Percentiles rank a stretch among this genome's conserved stretches.
Evolutionary conservation across 2,888 invertebrate genomes (phyloP).

Genomic region (Lacanobia wlatinum): DNA sequence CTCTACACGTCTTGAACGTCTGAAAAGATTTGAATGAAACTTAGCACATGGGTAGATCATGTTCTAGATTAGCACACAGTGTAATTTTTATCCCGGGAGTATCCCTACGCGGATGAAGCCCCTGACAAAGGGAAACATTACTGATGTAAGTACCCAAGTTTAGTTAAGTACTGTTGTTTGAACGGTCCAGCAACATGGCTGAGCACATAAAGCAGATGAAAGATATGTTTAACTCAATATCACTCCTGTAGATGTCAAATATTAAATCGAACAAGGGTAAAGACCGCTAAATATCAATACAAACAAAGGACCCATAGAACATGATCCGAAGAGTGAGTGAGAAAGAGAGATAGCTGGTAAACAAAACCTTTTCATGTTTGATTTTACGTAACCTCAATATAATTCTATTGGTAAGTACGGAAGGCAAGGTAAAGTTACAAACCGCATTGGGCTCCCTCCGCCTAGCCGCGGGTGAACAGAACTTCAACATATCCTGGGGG

Average conservation of each 20-base stretch:
- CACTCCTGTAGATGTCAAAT: conserved; percentile 14
- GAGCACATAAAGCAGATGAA: not conserved
- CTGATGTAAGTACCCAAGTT: too few species aligned
- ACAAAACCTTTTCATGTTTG: conserved; percentile 44
- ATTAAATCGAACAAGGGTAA: conserved; percentile 13
- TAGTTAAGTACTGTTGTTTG: not conserved
- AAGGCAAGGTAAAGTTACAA: conserved; percentile 69
- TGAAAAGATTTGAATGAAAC: not conserved
- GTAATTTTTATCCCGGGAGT: too few species aligned
- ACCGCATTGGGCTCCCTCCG: conserved; percentile 89
- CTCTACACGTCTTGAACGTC: not conserved
- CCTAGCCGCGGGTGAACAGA: conserved; percentile 91
- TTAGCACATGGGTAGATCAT: not conserved
- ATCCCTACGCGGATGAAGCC: not conserved
- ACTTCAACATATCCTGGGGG: conserved; percentile 90
- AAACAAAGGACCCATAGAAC: conserved; percentile 5
- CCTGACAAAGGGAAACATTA: not conserved
- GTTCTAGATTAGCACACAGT: not conserved
- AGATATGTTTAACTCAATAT: not conserved
- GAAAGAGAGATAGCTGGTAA: conserved; percentile 10
- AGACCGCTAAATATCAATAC: conserved; percentile 23
- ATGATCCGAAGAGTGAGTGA: not conserved
- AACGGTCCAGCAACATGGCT: not conserved
- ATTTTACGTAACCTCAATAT: conserved; percentile 31
- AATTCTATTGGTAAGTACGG: conserved; percentile 24